These are phyloP conservation scores for Cephalopterus ornatus DNA, from an alignment of 2,113 vertebrate genomes.

Conservation along the genomic window DNA sequence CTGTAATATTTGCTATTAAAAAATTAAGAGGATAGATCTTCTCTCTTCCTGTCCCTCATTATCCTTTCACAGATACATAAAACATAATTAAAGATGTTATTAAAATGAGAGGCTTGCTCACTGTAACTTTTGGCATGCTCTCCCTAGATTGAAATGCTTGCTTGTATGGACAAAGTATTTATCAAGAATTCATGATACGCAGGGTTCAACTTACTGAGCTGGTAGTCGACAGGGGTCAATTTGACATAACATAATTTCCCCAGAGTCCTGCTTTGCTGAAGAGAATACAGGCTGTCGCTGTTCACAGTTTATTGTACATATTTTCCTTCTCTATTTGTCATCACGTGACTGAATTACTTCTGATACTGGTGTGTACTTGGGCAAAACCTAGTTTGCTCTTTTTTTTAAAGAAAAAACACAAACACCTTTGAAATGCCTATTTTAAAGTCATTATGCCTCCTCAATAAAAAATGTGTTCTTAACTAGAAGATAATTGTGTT, in stretches of 20 bases:
- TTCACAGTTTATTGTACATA: not conserved
- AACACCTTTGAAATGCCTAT: not conserved
- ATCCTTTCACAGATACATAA: not conserved
- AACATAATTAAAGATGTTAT: not conserved
- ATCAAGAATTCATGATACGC: not conserved
- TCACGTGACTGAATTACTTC: accelerated
- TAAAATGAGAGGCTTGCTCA: not conserved
- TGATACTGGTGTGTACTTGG: not conserved
- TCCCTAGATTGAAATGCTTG: not conserved
- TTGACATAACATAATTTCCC: not conserved
- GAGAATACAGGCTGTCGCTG: not conserved
- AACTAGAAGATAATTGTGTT: not conserved
- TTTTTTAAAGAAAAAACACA: not conserved
- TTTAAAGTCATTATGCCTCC: not conserved
- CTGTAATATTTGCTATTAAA: not conserved
- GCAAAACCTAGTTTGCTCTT: not conserved
- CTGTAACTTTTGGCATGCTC: not conserved
- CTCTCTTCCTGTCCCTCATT: not conserved
- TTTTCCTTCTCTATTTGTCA: not conserved
- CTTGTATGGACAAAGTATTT: not conserved
- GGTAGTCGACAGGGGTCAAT: not conserved
- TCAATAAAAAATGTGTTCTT: not conserved
- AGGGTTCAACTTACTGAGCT: not conserved
- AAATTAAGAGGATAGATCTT: not conserved
- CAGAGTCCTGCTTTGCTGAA: not conserved